Evolutionary conservation across 2,113 vertebrate genomes (phyloP), one percentile per base, ranked within the genome.

Genomic region (Gallinago paraguaiae): DNA sequence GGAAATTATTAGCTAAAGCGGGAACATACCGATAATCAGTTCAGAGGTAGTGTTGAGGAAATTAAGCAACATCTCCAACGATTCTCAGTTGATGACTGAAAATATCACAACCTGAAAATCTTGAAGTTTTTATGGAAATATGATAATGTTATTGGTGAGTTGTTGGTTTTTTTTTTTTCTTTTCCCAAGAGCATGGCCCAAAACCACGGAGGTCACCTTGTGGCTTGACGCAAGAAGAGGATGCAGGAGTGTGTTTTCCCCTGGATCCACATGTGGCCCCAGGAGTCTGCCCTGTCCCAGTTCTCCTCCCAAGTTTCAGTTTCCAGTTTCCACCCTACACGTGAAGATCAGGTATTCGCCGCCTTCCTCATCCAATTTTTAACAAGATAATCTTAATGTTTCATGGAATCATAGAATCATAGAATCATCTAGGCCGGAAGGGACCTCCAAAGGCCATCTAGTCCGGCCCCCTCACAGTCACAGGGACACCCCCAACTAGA

Each of bases 161-260:
- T 53, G 2, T 0, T 69, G 41, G 41, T 43, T 39, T 10, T 48
- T 41, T 33, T 57, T 56, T n/a, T 57, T 51, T 13, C 11, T 75
- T 72, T 89, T 54, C 3, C 35, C 33, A 51, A 61, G 17, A 61
- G 2, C 11, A 17, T 30, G 14, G 7, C 7, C 28, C n/a, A 81
- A 23, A 92, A 83, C 0, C 30, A 70, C 30, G 41, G n/a, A 67
- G 6, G 10, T 53, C 23, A 50, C 6, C 35, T 17, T 39, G 27
- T 82, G 45, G 3, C 17, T 86, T 91, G 37, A 65, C 20, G 14
- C 17, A 86, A 65, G 18, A 76, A 70, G 45, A 83, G 9, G 20
- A 50, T 8, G 2, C 0, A 2, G 33, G 5, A 81, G 5, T 2
- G 1, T 0, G 0, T 61, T 88, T 88, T 80, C 25, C 9, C 27